Evolutionary conservation across 2,888 invertebrate species (phyloP).

Genomic region (Lepidochitona cinerea): DNA sequence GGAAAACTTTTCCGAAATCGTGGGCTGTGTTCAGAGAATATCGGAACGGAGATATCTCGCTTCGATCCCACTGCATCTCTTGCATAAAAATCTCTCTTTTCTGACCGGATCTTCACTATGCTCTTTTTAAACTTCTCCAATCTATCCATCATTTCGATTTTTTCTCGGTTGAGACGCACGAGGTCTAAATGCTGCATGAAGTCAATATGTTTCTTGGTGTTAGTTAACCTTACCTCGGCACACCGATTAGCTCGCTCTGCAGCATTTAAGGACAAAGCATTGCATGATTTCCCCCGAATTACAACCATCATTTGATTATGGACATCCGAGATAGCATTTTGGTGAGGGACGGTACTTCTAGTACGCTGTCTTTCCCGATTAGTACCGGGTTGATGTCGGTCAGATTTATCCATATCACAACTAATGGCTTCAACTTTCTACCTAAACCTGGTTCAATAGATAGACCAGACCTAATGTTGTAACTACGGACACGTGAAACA

Average conservation of each 20-base stretch:
- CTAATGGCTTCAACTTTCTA: too few species aligned
- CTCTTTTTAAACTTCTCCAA: background rate
- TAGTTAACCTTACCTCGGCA: background rate
- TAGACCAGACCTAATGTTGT: too few species aligned
- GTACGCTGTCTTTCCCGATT: background rate
- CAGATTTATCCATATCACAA: too few species aligned
- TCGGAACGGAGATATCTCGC: background rate
- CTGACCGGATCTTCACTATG: background rate
- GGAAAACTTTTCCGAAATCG: too few species aligned
- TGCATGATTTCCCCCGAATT: background rate
- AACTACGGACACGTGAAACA: too few species aligned
- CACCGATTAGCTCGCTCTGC: background rate
- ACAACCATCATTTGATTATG: background rate
- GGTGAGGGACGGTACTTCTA: background rate
- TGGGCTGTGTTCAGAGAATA: background rate
- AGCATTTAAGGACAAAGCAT: background rate
- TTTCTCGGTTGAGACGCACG: background rate
- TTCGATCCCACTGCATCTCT: background rate
- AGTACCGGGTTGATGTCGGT: too few species aligned
- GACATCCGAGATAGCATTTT: background rate
- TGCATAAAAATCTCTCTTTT: background rate
- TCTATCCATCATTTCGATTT: background rate
- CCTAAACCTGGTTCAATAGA: too few species aligned
- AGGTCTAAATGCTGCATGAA: background rate
- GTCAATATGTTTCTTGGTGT: slow-evolving; percentile 2